phyloP scores from a whole-genome alignment of 2,113 vertebrate genomes.

The Poeciliopsis occidentalis region DNA sequence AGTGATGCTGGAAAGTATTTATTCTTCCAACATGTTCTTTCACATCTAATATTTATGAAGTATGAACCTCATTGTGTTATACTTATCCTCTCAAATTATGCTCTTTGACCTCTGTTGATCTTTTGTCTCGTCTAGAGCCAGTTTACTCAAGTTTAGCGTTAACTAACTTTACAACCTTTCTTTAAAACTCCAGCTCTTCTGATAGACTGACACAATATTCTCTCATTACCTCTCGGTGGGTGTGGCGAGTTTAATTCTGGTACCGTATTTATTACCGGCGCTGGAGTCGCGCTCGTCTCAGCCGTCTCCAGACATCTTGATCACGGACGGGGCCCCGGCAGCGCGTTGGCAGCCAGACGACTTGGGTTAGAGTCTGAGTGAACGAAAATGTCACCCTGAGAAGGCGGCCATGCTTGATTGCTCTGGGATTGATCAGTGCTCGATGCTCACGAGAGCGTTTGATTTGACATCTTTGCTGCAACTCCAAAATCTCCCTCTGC shows the following conservation, averaged over 20 bases:
- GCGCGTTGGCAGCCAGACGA: conserved; percentile 40
- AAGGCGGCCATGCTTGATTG: conserved; percentile 71
- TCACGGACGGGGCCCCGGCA: conserved; percentile 26
- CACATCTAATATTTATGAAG: neutral
- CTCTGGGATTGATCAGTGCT: conserved; percentile 70
- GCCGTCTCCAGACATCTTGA: conserved; percentile 31
- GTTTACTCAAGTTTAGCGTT: neutral
- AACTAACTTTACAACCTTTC: neutral
- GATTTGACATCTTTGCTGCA: conserved; percentile 72
- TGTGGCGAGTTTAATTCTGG: conserved; percentile 16
- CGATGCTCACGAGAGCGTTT: conserved; percentile 74
- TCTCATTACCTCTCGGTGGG: neutral
- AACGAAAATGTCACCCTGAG: conserved; percentile 73
- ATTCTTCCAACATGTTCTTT: neutral
- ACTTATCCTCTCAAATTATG: no score
- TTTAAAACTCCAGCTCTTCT: neutral
- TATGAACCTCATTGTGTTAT: neutral
- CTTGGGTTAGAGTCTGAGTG: conserved; percentile 48
- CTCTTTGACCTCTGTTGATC: neutral
- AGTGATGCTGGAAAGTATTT: neutral
- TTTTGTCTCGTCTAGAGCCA: neutral
- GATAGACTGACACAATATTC: neutral
- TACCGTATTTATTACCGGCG: conserved; percentile 22
- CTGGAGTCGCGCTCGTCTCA: conserved; percentile 8
- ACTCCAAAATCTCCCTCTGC: conserved; percentile 64